Percentiles rank a stretch among this genome's conserved stretches.
phyloP scores from a whole-genome alignment of 2,113 vertebrate genomes.

The Eublepharis macularius region DNA sequence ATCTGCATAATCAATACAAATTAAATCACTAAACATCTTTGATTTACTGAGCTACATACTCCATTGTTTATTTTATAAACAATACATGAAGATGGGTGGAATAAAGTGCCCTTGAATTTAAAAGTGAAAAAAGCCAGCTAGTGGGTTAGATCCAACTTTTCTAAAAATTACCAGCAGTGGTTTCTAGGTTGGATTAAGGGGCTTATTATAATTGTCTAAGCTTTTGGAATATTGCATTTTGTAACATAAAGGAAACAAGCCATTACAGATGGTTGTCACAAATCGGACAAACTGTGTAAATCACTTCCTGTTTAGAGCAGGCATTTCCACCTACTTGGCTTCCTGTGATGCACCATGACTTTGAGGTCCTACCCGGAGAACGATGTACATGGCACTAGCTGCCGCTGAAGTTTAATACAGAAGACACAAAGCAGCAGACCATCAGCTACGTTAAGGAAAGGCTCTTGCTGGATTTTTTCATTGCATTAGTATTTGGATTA shows the following conservation, averaged over 20 bases:
- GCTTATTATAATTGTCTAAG: background rate
- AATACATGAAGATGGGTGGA: too few species aligned
- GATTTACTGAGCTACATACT: too few species aligned
- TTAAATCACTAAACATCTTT: background rate
- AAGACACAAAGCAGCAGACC: background rate
- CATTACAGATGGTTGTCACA: background rate
- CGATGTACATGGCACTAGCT: background rate
- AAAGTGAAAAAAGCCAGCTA: too few species aligned
- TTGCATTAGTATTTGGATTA: background rate
- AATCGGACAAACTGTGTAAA: background rate
- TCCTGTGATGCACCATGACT: background rate
- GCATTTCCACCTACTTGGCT: background rate
- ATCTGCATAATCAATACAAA: background rate
- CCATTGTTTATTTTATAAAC: too few species aligned
- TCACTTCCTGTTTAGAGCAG: constrained; percentile 26
- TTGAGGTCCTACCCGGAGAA: too few species aligned
- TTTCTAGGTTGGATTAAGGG: background rate
- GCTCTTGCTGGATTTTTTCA: background rate
- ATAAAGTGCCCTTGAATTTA: too few species aligned
- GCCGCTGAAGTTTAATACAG: background rate
- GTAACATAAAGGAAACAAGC: background rate
- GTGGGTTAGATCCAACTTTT: too few species aligned
- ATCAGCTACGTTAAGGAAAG: background rate
- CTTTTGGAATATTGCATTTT: too few species aligned
- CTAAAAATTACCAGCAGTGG: too few species aligned